These are phyloP conservation scores for rabbit (Oryctolagus cuniculus) DNA, from an alignment of 2,113 vertebrate species.

Conservation along the genomic window mOryCun1.1 NC_091433.1:113074001-113074500, in stretches of 20 bases:
- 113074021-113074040: constrained; percentile 11
- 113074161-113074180: neutral
- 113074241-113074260: neutral
- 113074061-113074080: neutral
- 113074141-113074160: neutral
- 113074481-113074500: no score
- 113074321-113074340: no score
- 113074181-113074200: neutral
- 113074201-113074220: neutral
- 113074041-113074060: neutral
- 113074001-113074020: neutral
- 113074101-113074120: neutral
- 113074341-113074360: no score
- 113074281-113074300: constrained; percentile 22
- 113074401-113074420: no score
- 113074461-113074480: no score
- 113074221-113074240: neutral
- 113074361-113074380: no score
- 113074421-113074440: no score
- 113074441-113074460: no score
- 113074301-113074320: neutral
- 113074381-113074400: no score
- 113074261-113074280: neutral
- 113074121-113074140: neutral
- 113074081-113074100: constrained; percentile 3